phyloP scores from a whole-genome alignment of 2,888 invertebrate genomes.

The Pomacea canaliculata region DNA sequence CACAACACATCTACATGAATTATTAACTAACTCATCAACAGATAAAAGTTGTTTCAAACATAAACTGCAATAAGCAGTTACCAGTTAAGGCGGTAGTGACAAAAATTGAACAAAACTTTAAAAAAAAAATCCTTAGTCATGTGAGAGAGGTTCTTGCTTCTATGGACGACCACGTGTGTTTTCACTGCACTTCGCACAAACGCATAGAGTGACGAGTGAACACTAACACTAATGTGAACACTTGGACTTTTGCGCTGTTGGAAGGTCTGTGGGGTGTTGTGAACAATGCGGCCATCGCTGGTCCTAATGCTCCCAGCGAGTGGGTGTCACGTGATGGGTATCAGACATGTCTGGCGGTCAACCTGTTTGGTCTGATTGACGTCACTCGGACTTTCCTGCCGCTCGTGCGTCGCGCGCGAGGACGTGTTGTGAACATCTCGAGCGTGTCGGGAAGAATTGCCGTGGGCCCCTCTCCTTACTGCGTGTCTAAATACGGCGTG shows the following conservation, averaged over 20 bases:
- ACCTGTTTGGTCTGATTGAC: conserved; percentile 65
- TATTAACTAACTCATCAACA: no score
- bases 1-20: no score
- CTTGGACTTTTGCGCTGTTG: neutral
- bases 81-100: no score
- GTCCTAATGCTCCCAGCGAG: conserved; percentile 57
- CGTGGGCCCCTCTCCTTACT: conserved; percentile 43
- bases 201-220: no score
- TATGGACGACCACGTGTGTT: no score
- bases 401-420: conserved; percentile 46
- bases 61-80: no score
- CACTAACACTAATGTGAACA: no score
- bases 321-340: conserved; percentile 65
- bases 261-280: conserved; percentile 61
- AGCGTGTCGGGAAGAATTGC: conserved; percentile 52
- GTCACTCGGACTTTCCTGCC: conserved; percentile 52
- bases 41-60: no score
- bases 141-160: no score
- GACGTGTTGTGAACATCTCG: conserved; percentile 56
- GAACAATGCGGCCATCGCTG: conserved; percentile 59
- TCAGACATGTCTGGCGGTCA: conserved; percentile 49
- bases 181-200: no score
- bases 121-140: no score
- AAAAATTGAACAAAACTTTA: no score
- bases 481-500: conserved; percentile 56